phyloP scores from a whole-genome alignment of 2,113 vertebrate species.

The Daboia siamensis region DNA sequence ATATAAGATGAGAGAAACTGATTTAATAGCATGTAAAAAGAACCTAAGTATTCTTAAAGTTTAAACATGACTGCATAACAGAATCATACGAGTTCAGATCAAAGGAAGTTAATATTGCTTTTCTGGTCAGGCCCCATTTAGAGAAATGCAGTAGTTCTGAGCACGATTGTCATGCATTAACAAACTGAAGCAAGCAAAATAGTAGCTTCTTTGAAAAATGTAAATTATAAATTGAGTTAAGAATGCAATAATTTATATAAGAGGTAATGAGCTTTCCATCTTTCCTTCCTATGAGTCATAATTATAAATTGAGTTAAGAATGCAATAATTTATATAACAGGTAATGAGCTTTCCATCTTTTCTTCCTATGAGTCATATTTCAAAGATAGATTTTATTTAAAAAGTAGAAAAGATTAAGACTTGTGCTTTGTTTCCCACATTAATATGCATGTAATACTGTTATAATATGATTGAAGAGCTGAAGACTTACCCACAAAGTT shows the following conservation, averaged over 20 bases:
- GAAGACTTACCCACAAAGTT: conserved; percentile 91
- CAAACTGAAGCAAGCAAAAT: not conserved
- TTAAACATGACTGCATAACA: not conserved
- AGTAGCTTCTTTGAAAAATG: not conserved
- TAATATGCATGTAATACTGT: not conserved
- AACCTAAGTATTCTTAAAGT: not conserved
- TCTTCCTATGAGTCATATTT: not conserved
- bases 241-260: not conserved
- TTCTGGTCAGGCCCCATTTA: not conserved
- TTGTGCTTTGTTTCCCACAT: not conserved
- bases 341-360: not conserved
- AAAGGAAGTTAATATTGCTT: not conserved
- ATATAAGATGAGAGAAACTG: not conserved
- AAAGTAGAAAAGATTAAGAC: not conserved
- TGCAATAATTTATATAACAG: not conserved
- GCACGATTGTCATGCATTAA: not conserved
- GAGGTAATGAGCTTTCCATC: not conserved
- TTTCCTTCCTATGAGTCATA: not conserved
- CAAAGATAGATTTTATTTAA: not conserved
- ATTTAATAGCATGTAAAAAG: not conserved
- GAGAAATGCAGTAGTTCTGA: not conserved
- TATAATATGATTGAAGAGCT: conserved; percentile 47
- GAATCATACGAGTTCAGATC: not conserved
- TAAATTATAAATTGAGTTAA: not conserved
- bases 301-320: not conserved